Percentiles rank a stretch among this genome's conserved stretches.
These are phyloP conservation scores for Cydia amplana DNA, from an alignment of 1,140 invertebrate species.

Conservation along the genomic window DNA sequence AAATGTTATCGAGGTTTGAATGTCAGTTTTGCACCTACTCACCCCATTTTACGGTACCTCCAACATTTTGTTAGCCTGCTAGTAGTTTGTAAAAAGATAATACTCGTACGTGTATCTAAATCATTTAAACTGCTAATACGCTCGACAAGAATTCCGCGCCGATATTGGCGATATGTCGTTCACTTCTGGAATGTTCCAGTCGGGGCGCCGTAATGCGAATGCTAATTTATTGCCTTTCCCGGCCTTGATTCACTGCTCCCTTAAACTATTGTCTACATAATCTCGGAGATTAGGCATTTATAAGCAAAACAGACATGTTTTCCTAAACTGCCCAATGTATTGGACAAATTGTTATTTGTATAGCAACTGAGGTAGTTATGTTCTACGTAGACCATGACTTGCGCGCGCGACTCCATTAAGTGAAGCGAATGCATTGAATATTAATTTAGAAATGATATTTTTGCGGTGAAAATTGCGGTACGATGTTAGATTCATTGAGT, in stretches of 20 bases:
- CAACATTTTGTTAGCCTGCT: too few relatives aligned
- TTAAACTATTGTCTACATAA: slow-evolving; percentile 31
- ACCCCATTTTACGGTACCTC: too few relatives aligned
- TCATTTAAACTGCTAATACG: background rate
- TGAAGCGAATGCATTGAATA: too few relatives aligned
- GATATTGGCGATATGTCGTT: slow-evolving; percentile 20
- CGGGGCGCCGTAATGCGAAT: slow-evolving; percentile 13
- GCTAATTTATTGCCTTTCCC: slow-evolving; percentile 20
- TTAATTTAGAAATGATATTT: too few relatives aligned
- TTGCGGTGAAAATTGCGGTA: too few relatives aligned
- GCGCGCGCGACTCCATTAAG: too few relatives aligned
- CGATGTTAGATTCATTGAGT: too few relatives aligned
- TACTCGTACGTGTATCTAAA: background rate
- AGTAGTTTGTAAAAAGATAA: too few relatives aligned
- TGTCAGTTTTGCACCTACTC: too few relatives aligned
- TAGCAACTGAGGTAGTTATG: background rate
- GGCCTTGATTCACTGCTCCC: slow-evolving; percentile 27
- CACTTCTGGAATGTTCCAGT: slow-evolving; percentile 31
- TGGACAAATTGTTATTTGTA: slow-evolving; percentile 1
- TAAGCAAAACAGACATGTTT: slow-evolving; percentile 15
- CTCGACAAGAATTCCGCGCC: background rate
- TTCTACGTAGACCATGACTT: background rate
- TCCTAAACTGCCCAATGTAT: slow-evolving; percentile 1
- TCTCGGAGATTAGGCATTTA: slow-evolving; percentile 26
- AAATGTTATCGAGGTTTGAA: too few relatives aligned